These are phyloP conservation scores for Burhinus oedicnemus DNA, from an alignment of 2,113 vertebrate genomes.

Conservation along the genomic window DNA sequence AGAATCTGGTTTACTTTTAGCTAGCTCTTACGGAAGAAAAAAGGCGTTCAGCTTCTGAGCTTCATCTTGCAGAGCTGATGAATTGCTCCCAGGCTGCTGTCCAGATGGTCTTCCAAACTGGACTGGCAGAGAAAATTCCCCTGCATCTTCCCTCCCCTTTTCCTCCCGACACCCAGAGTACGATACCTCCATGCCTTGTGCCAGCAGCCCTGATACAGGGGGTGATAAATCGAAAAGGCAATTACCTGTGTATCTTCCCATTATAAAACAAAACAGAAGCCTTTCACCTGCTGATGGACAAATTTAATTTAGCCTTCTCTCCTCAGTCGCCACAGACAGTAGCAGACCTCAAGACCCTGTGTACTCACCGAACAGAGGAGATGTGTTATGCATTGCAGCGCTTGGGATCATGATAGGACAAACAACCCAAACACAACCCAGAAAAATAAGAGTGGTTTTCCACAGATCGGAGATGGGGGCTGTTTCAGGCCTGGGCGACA, in stretches of 20 bases:
- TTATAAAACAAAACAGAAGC: neutral
- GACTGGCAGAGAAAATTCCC: neutral
- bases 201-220: neutral
- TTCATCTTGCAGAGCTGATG: neutral
- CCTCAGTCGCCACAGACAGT: neutral
- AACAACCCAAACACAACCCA: neutral
- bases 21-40: neutral
- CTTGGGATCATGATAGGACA: neutral
- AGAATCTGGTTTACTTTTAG: slow-evolving; percentile 24
- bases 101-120: neutral
- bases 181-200: neutral
- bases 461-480: neutral
- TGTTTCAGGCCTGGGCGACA: neutral
- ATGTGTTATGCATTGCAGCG: neutral
- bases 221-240: neutral
- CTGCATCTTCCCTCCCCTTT: neutral
- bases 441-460: neutral
- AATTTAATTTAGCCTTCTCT: neutral
- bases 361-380: neutral
- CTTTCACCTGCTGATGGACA: neutral
- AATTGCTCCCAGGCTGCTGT: neutral
- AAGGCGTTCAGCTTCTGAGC: neutral
- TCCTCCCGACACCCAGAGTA: neutral
- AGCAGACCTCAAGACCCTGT: neutral
- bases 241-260: neutral